Base-by-base conservation (phyloP, 2,113 vertebrate genomes). In the Salvelinus sp. region DNA sequence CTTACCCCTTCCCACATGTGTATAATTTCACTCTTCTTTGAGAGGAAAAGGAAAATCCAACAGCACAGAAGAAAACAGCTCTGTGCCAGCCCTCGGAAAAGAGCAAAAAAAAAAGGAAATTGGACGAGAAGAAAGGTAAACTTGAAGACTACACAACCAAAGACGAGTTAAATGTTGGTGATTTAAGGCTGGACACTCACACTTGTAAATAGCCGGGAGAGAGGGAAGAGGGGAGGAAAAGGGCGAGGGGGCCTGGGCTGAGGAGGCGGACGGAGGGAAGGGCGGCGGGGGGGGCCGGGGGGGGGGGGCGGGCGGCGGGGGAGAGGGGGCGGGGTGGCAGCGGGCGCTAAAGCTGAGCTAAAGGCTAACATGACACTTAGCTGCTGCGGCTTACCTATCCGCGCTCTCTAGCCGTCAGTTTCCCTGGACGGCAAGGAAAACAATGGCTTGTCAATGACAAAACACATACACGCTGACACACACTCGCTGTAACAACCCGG, bases 151-250 rank as follows among this genome's bases (percentile, higher is more conserved):
- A 64, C 25, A 75, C 69, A 70, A 72, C 75, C 75, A 64, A 79
- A 83, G 77, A 84, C 70, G 81, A 83, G 50, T 76, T 69, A 81
- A 65, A 85, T 85, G 76, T 78, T 75, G 76, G 75, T 58, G 76
- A 86, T 86, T 69, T 79, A 83, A 47, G 83, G 87, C 88, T 90
- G 85, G 86, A 90, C 89, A 87, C 87, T 81, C 67, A 72, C 75
- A 89, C 79, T 86, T 94, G 91, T 94, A 93, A 91, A 93, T 93
- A 93, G 86, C 90, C 83, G 74, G 84, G 83, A 79, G 78, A 80
- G 79, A 87, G 86, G 87, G n/a, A n/a, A n/a, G n/a, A n/a, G n/a
- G n/a, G n/a, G n/a, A n/a, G n/a, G n/a, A n/a, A n/a, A n/a, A n/a
- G n/a, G n/a, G n/a, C n/a, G n/a, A n/a, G n/a, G n/a, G n/a, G n/a